phyloP scores from a whole-genome alignment of 2,113 vertebrate genomes.

The Nestor notabilis region DNA sequence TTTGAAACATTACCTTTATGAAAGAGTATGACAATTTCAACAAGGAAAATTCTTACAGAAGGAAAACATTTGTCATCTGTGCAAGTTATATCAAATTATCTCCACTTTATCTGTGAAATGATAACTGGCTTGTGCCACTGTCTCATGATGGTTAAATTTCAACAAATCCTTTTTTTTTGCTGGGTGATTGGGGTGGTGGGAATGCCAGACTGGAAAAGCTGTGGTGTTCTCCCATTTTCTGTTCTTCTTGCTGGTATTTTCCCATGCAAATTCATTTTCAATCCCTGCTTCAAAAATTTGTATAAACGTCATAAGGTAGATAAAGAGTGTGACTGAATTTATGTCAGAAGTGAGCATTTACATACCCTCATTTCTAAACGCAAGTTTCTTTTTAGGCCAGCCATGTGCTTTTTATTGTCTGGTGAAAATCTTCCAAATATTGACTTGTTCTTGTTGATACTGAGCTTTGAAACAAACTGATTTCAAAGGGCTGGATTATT shows the following conservation, averaged over 20 bases:
- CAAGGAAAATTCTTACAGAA: not conserved
- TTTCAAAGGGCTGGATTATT: not conserved
- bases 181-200: not conserved
- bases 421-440: not conserved
- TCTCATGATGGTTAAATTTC: not conserved
- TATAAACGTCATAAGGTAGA: not conserved
- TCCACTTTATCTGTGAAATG: not conserved
- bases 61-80: not conserved
- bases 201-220: not conserved
- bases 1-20: not conserved
- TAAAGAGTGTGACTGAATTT: not conserved
- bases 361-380: not conserved
- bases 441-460: not conserved
- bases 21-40: not conserved
- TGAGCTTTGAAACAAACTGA: fast-evolving
- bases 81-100: not conserved
- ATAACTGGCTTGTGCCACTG: not conserved
- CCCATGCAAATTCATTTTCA: not conserved
- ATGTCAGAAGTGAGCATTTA: not conserved
- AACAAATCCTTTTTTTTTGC: not conserved
- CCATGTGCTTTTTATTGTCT: not conserved
- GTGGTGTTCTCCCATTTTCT: not conserved
- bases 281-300: not conserved
- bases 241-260: not conserved
- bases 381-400: not conserved